Base-by-base conservation (phyloP, 30 jellyfish, hydroid and myxozoan genomes). In the Haliclystus octoradiatus region DNA sequence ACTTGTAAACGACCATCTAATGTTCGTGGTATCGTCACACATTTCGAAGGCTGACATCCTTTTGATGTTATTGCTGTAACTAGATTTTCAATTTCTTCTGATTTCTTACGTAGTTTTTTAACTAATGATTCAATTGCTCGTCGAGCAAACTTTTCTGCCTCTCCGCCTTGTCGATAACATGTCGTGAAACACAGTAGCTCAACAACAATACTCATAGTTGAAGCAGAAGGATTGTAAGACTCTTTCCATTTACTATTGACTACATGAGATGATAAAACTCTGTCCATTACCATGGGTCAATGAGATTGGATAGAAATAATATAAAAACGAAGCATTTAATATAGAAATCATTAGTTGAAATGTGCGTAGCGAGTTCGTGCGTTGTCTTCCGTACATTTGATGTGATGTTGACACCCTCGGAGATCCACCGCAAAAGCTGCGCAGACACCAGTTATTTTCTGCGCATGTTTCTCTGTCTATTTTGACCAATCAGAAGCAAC, bases 21-120 rank as follows among this genome's bases (percentile, higher is more conserved):
- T 32, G 98, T 90, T 63, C 98, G 70, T 13, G 98, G 98, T 26
- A 90, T 90, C 35, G 98, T 90, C 72, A 90, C 98, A 81, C 98
- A 90, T 72, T 90, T 90, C 65, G 98, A 72, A 34, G 94, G 98
- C 75, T 90, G 98, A 71, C 98, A 72, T 67, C 98, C 98, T 68
- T 90, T 90, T 28, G 95, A 75, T 31, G 94, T 90, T 3, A 90
- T 69, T 28, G 98, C 95, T 19, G 88, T 77, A 2, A 90, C 94
- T 32, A 90, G 80, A 69, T 86, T 90, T 64, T 90, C 98, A 28
- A 90, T 32, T 64, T 90, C 98, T 51, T 90, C 98, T 34, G 96
- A 66, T 61, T 90, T 88, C 76, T 90, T 90, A 31, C 98, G 75
- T 26, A 90, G 94, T 62, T 90, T 90, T 72, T 90, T 90, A 27